Evolutionary conservation across 2,113 vertebrate species (phyloP).

Genomic region (Protobothrops flavoviridis): DNA sequence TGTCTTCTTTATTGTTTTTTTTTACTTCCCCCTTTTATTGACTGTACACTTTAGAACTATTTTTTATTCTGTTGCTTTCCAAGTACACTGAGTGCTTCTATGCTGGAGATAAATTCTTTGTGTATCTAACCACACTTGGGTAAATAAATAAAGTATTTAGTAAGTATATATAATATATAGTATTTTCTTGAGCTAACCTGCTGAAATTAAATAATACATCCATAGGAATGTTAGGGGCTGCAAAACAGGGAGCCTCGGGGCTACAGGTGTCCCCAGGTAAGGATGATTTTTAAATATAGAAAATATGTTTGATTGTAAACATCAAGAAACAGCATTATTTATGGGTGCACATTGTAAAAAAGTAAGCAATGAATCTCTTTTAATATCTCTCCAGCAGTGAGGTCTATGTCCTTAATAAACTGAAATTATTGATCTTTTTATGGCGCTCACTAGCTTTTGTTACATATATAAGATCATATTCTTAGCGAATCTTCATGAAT

Average conservation of each 20-base stretch:
- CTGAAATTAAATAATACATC: neutral
- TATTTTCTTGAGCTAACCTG: neutral
- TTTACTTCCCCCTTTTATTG: neutral
- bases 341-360: neutral
- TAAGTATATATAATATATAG: neutral
- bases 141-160: neutral
- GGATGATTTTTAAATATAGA: neutral
- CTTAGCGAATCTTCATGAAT: neutral
- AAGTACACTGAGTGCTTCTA: neutral
- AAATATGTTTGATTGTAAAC: neutral
- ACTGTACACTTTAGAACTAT: neutral
- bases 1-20: neutral
- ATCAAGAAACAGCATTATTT: neutral
- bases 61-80: neutral
- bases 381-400: neutral
- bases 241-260: neutral
- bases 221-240: neutral
- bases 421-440: neutral
- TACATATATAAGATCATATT: rapidly evolving
- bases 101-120: neutral
- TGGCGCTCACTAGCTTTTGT: neutral
- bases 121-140: neutral
- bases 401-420: neutral
- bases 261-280: neutral
- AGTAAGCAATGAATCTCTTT: neutral